Base-by-base conservation (phyloP, 2,797 vertebrate species). In the Epinephelus malabaricus region DNA sequence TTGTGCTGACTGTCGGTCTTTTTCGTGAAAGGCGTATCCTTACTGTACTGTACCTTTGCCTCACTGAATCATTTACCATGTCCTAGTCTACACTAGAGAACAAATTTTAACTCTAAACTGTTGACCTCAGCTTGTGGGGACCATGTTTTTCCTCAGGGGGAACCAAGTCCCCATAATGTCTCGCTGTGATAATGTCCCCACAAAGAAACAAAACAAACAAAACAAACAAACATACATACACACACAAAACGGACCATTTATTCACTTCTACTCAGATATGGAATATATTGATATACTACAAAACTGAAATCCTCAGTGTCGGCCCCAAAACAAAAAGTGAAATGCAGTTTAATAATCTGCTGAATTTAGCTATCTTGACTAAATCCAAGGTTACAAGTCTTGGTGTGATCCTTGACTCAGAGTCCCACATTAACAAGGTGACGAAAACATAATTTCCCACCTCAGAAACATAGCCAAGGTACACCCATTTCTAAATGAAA, bases 141-240 rank as follows among this genome's bases (percentile, higher is more conserved):
- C 17, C 6, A 12, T 47, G 40, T 54, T 50, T 60, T 56, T 30
- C 3, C 19, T 15, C 6, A 38, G n/a, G 18, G 3, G 18, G 30
- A 6, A 45, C 10, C 47, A 0, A 14, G 6, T 65, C 59, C 43
- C 6, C 1, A 19, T 59, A 66, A 54, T 68, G 13, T 49, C 11
- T 38, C 14, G 3, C 0, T 59, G 38, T 23, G 19, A 62, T 61
- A 61, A 67, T 27, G 47, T 60, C 25, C 47, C 13, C 56, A 68
- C 18, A 70, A 14, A 43, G 15, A n/a, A n/a, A n/a, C n/a, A n/a
- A n/a, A n/a, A n/a, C n/a, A n/a, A n/a, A n/a, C n/a, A n/a, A n/a
- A n/a, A 21, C 65, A 43, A 34, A 53, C 18, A 49, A 18, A 59
- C 25, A 59, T 30, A 70, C 40, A 70, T 27, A 62, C 58, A 51